These are phyloP conservation scores for Buceros bicornis DNA, from an alignment of 2,797 vertebrate genomes.

Conservation along the genomic window DNA sequence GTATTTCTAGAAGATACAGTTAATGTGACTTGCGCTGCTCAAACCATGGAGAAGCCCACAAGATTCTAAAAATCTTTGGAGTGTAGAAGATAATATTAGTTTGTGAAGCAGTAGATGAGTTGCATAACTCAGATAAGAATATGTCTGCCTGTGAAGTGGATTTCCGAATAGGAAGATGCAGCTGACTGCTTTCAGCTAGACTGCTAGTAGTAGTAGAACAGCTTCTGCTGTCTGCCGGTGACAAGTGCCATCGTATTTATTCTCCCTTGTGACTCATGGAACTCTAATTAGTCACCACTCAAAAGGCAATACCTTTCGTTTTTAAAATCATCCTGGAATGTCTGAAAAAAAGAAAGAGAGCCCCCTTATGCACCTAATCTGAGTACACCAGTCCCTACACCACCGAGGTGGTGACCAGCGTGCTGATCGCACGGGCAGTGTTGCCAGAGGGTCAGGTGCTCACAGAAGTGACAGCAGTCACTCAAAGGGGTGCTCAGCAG, in stretches of 20 bases:
- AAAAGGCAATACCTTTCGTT: slow-evolving; percentile 39
- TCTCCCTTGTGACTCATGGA: slow-evolving; percentile 45
- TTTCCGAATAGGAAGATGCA: neutral
- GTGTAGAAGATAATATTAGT: neutral
- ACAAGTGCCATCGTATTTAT: neutral
- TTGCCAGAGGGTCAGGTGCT: neutral
- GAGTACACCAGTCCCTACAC: fast-evolving
- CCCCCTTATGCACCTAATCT: fast-evolving
- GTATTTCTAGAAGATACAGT: neutral
- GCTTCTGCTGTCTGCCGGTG: slow-evolving; percentile 15
- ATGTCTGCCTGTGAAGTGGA: neutral
- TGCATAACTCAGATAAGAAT: slow-evolving; percentile 24
- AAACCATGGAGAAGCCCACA: neutral
- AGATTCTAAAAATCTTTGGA: neutral
- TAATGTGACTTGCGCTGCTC: neutral
- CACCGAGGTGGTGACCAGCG: neutral
- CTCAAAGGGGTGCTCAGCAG: fast-evolving
- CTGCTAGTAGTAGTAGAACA: slow-evolving; percentile 18
- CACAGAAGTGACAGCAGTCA: neutral
- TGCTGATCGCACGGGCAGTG: fast-evolving
- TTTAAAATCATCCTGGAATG: neutral
- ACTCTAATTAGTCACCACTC: slow-evolving; percentile 22
- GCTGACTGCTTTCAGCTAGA: slow-evolving; percentile 17
- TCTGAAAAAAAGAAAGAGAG: neutral
- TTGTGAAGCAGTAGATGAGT: neutral